Evolutionary conservation across 2,797 vertebrate genomes (phyloP), one percentile per base, ranked within the genome.

Genomic region (Acanthurus lineatus): DNA sequence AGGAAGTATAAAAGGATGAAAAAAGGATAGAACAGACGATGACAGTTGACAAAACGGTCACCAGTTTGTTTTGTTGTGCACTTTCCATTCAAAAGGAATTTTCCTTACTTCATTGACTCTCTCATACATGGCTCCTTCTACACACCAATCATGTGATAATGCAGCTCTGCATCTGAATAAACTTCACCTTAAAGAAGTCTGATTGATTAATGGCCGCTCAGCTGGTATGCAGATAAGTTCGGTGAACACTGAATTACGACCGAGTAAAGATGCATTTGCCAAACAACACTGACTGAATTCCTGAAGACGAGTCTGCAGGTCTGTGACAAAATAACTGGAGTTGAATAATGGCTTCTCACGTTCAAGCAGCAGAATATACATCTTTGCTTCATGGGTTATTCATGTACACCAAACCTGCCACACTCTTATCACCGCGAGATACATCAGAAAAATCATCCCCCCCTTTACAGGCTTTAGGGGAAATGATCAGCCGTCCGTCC

Each of bases 321-420:
- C 51, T 73, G 75, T 79, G 84, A 89, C 87, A 89, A 89, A 89
- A 80, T 73, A 85, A 81, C 66, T 72, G 79, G 89, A 87, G 76
- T 85, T 94, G 91, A 93, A 90, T 77, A 93, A 94, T 94, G 88
- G 85, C 82, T 85, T 70, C 82, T 91, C 87, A 83, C 83, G 79
- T 88, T 91, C 76, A 58, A 88, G 88, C 64, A 38, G 76, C 78
- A 63, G 59, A 85, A 88, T 90, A 92, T 92, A 89, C 87, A 83
- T 90, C 86, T 91, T 53, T 64, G 74, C 82, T 88, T 91, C 86
- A 93, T 93, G 86, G 85, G 81, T 94, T 94, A 94, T 94, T 93
- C 90, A 94, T 93, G 76, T 62, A 2, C 57, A 75, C 72, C 79
- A 75, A 63, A 90, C 82, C 87, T 92, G 92, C 86, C 90, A 88